These are phyloP conservation scores for Gila orcuttii DNA, from an alignment of 2,113 vertebrate species.

Conservation along the genomic window DNA sequence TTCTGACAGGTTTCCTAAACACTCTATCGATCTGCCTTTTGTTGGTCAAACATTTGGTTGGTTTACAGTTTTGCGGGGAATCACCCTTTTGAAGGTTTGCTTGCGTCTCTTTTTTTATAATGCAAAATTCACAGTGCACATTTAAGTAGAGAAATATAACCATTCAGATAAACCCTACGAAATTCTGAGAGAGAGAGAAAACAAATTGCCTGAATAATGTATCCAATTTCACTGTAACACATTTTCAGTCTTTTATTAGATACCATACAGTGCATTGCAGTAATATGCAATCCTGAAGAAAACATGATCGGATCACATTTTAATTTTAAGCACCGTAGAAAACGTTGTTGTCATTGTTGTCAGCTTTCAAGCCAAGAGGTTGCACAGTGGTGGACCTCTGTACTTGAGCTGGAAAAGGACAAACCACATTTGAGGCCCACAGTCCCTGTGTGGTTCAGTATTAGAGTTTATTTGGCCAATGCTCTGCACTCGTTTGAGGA, in stretches of 20 bases:
- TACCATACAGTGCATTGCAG: not conserved
- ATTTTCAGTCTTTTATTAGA: not conserved
- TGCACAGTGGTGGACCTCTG: conserved; percentile 15
- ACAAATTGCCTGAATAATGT: not conserved
- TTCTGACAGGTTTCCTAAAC: not conserved
- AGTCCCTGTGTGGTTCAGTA: conserved; percentile 16
- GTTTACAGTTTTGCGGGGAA: too few relatives aligned
- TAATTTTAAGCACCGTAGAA: not conserved
- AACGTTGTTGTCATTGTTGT: conserved; percentile 18
- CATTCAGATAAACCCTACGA: not conserved
- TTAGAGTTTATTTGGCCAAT: not conserved
- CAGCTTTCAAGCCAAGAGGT: not conserved
- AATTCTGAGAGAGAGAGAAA: not conserved
- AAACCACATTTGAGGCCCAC: not conserved
- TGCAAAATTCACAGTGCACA: not conserved
- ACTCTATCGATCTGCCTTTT: not conserved
- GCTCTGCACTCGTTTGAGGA: conserved; percentile 24
- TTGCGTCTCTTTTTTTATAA: not conserved
- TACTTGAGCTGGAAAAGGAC: conserved; percentile 13
- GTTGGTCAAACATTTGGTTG: not conserved
- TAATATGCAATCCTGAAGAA: not conserved
- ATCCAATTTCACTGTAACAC: not conserved
- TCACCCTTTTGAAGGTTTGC: too few relatives aligned
- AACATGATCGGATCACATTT: not conserved
- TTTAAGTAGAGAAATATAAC: not conserved